Conservation (phyloP, 2,888 invertebrate genomes). For the Sympetrum striolatum region DNA sequence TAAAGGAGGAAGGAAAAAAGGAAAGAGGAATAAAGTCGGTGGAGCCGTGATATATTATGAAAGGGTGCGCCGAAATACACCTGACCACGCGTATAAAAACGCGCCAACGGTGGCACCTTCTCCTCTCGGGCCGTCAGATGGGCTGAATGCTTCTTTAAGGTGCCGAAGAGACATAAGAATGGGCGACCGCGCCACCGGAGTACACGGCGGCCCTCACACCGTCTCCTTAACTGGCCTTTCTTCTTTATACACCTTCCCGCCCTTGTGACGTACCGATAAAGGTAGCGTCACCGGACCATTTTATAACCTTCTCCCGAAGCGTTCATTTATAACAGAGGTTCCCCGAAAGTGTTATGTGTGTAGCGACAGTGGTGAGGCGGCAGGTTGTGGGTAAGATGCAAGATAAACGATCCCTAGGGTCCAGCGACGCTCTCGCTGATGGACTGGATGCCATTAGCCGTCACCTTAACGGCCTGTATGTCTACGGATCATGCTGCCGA, state of each 20-base stretch:
- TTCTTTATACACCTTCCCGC: background rate
- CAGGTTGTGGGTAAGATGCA: slow-evolving; percentile 8
- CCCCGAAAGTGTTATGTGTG: slow-evolving; percentile 26
- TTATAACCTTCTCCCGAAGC: slow-evolving; percentile 25
- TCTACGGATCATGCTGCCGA: background rate
- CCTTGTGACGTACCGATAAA: background rate
- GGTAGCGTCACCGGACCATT: slow-evolving; percentile 30
- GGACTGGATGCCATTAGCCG: background rate
- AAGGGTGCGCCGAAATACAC: background rate
- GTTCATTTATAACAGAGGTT: slow-evolving; percentile 38
- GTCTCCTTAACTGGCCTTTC: slow-evolving; percentile 34
- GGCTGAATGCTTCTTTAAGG: background rate
- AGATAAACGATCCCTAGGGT: slow-evolving; percentile 39
- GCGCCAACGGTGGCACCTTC: background rate
- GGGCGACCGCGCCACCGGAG: slow-evolving; percentile 30
- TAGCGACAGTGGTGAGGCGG: slow-evolving; percentile 37
- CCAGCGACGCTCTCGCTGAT: slow-evolving; percentile 1
- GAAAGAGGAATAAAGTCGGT: background rate
- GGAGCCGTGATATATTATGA: slow-evolving; percentile 32
- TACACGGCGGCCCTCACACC: background rate
- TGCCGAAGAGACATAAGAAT: background rate
- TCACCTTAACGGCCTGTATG: background rate
- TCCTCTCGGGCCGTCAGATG: background rate
- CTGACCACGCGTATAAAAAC: background rate
- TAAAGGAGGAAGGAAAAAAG: background rate